Conservation (phyloP, 1,140 invertebrate species). For the Prorops nasuta region DNA sequence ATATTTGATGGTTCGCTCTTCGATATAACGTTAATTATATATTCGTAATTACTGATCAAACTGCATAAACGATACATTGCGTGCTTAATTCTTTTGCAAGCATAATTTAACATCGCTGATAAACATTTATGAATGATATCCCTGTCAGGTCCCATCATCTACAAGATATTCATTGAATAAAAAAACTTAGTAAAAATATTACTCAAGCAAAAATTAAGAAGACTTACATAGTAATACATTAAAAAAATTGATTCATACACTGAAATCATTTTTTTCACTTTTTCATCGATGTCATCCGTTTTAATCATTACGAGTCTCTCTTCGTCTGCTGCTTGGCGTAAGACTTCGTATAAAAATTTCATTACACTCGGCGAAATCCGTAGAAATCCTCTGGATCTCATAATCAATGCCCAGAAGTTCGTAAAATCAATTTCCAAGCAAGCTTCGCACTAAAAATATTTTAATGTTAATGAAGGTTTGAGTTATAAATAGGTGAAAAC, state of each 20-base stretch:
- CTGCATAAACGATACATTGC: slow-evolving; percentile 18
- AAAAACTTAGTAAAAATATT: no score
- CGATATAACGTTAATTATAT: neutral
- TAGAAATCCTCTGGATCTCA: neutral
- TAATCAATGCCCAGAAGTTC: slow-evolving; percentile 13
- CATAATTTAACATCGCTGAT: slow-evolving; percentile 8
- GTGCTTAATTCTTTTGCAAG: slow-evolving; percentile 6
- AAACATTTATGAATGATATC: slow-evolving; percentile 16
- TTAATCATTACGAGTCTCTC: slow-evolving; percentile 8
- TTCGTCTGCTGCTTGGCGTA: slow-evolving; percentile 13
- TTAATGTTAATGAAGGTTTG: no score
- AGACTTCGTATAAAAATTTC: slow-evolving; percentile 18
- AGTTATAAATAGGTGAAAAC: no score
- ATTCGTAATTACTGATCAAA: slow-evolving; percentile 12
- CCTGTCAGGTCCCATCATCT: neutral
- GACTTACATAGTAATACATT: no score
- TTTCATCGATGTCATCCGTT: neutral
- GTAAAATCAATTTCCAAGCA: slow-evolving; percentile 12
- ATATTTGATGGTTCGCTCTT: neutral
- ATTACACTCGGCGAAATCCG: slow-evolving; percentile 9
- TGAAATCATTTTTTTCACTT: neutral
- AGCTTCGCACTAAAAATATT: slow-evolving; percentile 13
- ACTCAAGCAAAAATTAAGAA: no score
- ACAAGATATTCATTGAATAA: no score
- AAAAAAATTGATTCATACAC: no score